These are phyloP conservation scores for Alloplasta piceator DNA, from an alignment of 2,888 invertebrate genomes.

Conservation along the genomic window DNA sequence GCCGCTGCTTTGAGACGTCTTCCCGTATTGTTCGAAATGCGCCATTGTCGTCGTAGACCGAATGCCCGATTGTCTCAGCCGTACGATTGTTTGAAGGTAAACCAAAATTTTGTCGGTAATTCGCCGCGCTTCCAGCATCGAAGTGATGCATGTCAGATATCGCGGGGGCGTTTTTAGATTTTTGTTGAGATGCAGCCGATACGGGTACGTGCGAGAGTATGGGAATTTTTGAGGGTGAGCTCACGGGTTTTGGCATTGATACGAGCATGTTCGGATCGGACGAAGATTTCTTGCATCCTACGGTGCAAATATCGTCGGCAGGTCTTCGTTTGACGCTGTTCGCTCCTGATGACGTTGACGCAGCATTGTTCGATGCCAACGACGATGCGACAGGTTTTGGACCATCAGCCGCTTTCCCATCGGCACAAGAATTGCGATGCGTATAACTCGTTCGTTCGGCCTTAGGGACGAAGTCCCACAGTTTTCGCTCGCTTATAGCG, in stretches of 20 bases:
- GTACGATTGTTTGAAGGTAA: too few species aligned
- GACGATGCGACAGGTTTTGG: not conserved
- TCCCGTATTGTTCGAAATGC: too few species aligned
- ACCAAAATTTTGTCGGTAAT: not conserved
- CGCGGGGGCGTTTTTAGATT: not conserved
- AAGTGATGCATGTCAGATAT: not conserved
- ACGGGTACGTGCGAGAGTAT: not conserved
- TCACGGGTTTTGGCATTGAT: rapidly evolving
- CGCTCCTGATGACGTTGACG: not conserved
- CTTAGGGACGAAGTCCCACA: constrained; percentile 72
- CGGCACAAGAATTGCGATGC: not conserved
- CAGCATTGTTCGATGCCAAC: not conserved
- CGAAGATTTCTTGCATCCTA: constrained; percentile 49
- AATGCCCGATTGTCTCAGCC: too few species aligned
- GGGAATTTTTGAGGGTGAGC: not conserved
- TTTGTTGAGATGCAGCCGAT: not conserved
- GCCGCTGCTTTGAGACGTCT: too few species aligned
- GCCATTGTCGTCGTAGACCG: too few species aligned
- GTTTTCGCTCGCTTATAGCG: constrained; percentile 65
- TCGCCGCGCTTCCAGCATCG: not conserved
- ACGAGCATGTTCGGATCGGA: constrained; percentile 4
- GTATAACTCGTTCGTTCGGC: constrained; percentile 41
- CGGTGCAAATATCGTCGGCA: constrained; percentile 52
- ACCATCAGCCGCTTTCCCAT: not conserved
- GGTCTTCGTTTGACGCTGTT: constrained; percentile 38